Evolutionary conservation across 2,888 invertebrate genomes (phyloP), one percentile per base, ranked within the genome.

Genomic region (Drosophila rellima): DNA sequence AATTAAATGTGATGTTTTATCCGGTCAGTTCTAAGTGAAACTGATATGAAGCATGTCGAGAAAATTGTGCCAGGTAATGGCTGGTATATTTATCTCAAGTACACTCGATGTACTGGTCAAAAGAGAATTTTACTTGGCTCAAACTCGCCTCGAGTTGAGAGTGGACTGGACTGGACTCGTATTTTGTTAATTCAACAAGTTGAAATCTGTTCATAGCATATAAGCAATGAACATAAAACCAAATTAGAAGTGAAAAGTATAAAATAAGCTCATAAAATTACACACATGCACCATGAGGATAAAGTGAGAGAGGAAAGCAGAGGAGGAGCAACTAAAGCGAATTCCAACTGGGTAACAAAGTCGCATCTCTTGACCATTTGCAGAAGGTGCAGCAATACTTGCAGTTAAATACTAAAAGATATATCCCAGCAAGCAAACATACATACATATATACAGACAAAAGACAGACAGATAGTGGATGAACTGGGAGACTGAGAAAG

Each of bases 261-360:
- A 76, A 82, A 85, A 88, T 88, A 88, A 84, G 77, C 88, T 88
- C 74, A 84, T 89, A 69, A 88, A 78, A 80, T 74, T 74, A 67
- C 68, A 80, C 59, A 64, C 62, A 78, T 42, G 26, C 55, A 65
- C 18, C 61, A 35, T 35, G 44, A 13, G 11, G 15, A 0, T 11
- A 39, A 17, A 6, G 26, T 8, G 7, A 0, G 10, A 7, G 13
- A 11, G n/a, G 11, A 20, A 15, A 15, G 20, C 17, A 31, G 50
- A 23, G 45, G 29, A 40, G 33, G 23, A 44, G 33, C 37, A 13
- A 6, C 47, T 45, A 45, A 55, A 31, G 23, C 23, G 45, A 13
- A 44, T 31, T 51, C 17, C 20, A 33, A 15, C 26, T 11, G 60
- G 64, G 47, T 55, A 78, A 81, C 87, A 84, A 81, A 75, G 80